phyloP scores from a whole-genome alignment of 2,797 vertebrate species.

The Esox lucius region DNA sequence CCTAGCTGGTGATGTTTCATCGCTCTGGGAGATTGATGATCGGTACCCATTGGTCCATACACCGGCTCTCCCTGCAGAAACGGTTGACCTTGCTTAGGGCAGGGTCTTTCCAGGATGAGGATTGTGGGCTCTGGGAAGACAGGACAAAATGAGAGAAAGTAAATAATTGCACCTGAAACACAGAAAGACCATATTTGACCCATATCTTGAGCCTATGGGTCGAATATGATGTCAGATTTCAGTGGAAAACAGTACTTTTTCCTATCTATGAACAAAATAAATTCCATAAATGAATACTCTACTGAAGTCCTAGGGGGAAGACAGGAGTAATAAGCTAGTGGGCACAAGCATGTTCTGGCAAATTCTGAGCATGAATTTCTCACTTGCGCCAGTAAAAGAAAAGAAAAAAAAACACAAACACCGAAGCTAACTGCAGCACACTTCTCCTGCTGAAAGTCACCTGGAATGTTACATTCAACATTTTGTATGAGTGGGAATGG shows the following conservation, averaged over 20 bases:
- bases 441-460: not conserved
- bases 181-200: too few species aligned
- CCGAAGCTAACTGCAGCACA: not conserved
- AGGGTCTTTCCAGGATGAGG: slow-evolving; percentile 87
- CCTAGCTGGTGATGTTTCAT: slow-evolving; percentile 71
- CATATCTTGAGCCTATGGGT: too few species aligned
- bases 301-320: slow-evolving; percentile 43
- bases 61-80: slow-evolving; percentile 94
- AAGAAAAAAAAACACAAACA: too few species aligned
- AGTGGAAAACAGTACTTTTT: not conserved
- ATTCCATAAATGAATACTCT: slow-evolving; percentile 38
- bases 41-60: slow-evolving; percentile 96
- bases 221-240: too few species aligned
- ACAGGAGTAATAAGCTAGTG: slow-evolving; percentile 36
- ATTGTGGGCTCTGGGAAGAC: slow-evolving; percentile 83
- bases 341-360: slow-evolving; percentile 56
- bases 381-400: not conserved
- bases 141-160: not conserved
- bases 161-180: not conserved
- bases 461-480: not conserved
- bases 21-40: slow-evolving; percentile 95
- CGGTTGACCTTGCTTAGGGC: slow-evolving; percentile 90
- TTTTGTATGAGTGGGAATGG: not conserved
- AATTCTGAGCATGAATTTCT: slow-evolving; percentile 23
- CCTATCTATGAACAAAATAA: not conserved